Conservation (phyloP, 2,113 vertebrate species). For the Pituophis catenifer region DNA sequence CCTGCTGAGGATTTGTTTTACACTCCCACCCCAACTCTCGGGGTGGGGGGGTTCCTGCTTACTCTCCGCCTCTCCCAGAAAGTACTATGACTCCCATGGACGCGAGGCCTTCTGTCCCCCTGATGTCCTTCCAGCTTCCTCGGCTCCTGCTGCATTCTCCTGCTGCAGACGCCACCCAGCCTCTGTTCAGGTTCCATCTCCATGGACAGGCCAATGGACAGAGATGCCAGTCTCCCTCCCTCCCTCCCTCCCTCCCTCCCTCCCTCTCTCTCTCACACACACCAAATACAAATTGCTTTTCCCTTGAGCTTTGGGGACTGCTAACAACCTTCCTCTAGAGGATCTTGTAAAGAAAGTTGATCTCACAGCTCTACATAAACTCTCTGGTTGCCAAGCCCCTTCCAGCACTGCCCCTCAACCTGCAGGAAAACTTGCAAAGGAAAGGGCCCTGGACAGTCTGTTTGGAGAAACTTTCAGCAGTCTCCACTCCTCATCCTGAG, state of each 20-base stretch:
- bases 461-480: background rate
- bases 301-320: background rate
- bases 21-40: background rate
- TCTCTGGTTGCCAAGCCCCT: background rate
- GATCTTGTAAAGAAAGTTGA: background rate
- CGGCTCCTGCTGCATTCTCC: background rate
- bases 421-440: background rate
- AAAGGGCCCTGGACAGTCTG: background rate
- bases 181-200: slow-evolving; percentile 27
- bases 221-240: background rate
- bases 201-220: background rate
- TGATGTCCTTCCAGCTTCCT: background rate
- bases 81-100: background rate
- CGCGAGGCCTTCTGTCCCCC: background rate
- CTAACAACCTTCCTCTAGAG: background rate
- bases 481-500: background rate
- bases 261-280: background rate
- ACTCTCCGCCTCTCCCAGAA: background rate
- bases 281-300: background rate
- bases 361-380: background rate
- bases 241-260: background rate
- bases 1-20: background rate
- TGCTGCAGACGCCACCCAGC: slow-evolving; percentile 32
- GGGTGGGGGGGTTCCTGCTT: background rate
- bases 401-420: background rate